Base-by-base conservation (phyloP, 2,797 vertebrate species). In the Gymnothorax reevesii region DNA sequence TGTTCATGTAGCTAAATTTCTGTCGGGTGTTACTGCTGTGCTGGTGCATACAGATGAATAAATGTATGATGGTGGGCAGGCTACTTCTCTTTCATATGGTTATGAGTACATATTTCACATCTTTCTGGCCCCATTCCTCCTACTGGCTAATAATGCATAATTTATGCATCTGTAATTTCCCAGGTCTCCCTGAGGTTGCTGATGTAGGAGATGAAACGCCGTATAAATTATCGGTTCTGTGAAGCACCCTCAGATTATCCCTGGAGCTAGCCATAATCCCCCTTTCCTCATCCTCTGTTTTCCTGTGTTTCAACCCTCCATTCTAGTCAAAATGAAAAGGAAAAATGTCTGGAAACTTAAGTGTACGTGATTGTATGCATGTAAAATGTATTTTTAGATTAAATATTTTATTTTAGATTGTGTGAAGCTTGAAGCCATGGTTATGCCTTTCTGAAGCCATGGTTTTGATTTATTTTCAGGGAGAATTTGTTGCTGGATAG, bases 161-260 rank as follows among this genome's bases (percentile, higher is more conserved):
- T n/a, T 87, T 86, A 85, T 91, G 82, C 83, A 80, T 69, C 57
- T 83, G 82, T 71, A 25, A 87, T 82, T 87, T 83, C 66, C 89
- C 86, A 49, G 84, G 87, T 86, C 88, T 83, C 83, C 87, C 88
- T 83, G 88, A 86, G 75, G 87, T 12, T 7, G 49, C 42, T 85
- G 54, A 82, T 55, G 49, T 9, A 59, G 22, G 4, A 85, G 85
- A 88, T 88, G 69, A 91, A 91, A 87, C 77, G 42, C 27, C 87
- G 87, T 90, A 90, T 77, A 89, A 89, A 89, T 89, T 75, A 91
- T 86, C 75, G 84, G 62, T 82, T 85, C 86, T 57, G 84, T 85
- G 85, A 84, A 86, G 86, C 71, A 17, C 86, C 75, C 49, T 85
- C 88, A 86, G 69, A 83, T 90, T 86, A 89, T 57, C 17, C 13